Percentiles rank a stretch among this genome's conserved stretches.
Evolutionary conservation across 2,888 invertebrate species (phyloP).

Genomic region (Lordiphosa fenestrarum): DNA sequence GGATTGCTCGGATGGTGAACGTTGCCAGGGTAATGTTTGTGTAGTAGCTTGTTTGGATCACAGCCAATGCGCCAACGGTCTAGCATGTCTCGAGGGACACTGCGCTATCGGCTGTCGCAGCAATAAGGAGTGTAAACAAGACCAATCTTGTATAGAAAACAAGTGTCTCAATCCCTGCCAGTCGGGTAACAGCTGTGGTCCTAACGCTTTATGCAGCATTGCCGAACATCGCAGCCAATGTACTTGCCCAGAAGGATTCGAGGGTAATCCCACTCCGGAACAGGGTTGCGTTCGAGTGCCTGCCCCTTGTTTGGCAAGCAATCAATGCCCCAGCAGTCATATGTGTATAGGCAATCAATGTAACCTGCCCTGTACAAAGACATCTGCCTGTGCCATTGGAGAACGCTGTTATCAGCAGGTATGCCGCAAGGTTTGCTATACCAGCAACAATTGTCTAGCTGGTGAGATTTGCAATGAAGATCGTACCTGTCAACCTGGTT

Average conservation of each 20-base stretch:
- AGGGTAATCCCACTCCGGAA: slow-evolving; percentile 92
- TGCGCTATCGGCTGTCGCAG: slow-evolving; percentile 92
- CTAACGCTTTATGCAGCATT: slow-evolving; percentile 90
- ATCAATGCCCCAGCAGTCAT: slow-evolving; percentile 88
- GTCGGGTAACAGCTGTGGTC: slow-evolving; percentile 88
- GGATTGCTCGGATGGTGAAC: slow-evolving; percentile 90
- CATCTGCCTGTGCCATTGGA: slow-evolving; percentile 89
- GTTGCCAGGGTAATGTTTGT: slow-evolving; percentile 89
- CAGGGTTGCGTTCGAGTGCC: slow-evolving; percentile 93
- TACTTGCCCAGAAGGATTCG: slow-evolving; percentile 91
- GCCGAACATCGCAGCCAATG: slow-evolving; percentile 88
- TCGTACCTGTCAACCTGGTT: slow-evolving; percentile 91
- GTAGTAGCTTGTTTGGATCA: slow-evolving; percentile 90
- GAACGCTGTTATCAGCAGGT: slow-evolving; percentile 90
- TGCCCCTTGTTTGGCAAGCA: slow-evolving; percentile 84
- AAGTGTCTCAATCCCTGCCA: slow-evolving; percentile 92
- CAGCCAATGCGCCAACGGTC: slow-evolving; percentile 88
- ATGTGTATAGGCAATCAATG: slow-evolving; percentile 90
- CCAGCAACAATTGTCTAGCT: slow-evolving; percentile 93
- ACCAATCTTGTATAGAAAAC: slow-evolving; percentile 90
- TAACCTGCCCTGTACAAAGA: slow-evolving; percentile 88
- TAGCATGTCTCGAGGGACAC: slow-evolving; percentile 90
- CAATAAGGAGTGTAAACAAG: slow-evolving; percentile 88
- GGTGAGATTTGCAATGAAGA: slow-evolving; percentile 91
- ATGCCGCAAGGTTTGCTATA: slow-evolving; percentile 92